Conservation (phyloP, 2,888 invertebrate genomes). For the Chrysotoxum bicinctum region DNA sequence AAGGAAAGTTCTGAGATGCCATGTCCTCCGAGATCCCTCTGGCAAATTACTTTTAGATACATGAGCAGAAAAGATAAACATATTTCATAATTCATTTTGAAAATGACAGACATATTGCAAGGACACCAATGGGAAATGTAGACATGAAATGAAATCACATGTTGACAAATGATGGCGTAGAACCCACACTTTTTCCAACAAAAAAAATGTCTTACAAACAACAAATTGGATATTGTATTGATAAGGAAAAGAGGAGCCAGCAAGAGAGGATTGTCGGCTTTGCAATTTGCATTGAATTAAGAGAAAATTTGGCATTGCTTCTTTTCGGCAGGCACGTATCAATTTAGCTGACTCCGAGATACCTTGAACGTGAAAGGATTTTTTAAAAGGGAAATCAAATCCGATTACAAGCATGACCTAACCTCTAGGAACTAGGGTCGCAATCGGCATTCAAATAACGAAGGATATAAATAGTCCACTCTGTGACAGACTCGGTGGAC, state of each 20-base stretch:
- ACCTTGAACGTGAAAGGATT: constrained; percentile 6
- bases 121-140: constrained; percentile 56
- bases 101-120: constrained; percentile 67
- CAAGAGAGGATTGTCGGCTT: background rate
- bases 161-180: constrained; percentile 62
- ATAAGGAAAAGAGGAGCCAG: background rate
- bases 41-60: constrained; percentile 34
- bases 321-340: background rate
- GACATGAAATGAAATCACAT: constrained; percentile 62
- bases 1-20: constrained; percentile 30
- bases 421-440: background rate
- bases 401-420: background rate
- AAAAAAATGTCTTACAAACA: background rate
- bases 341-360: constrained; percentile 15
- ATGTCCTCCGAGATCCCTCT: constrained; percentile 31
- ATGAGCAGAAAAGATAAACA: background rate
- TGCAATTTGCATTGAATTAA: constrained; percentile 26
- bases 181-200: background rate
- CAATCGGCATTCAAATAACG: constrained; percentile 8
- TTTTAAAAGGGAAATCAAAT: background rate
- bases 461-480: background rate
- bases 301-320: background rate
- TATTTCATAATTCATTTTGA: constrained; percentile 60
- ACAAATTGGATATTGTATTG: background rate
- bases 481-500: background rate